Evolutionary conservation across 1,140 invertebrate genomes (phyloP), one percentile per base, ranked within the genome.

Genomic region (Euura lappo): DNA sequence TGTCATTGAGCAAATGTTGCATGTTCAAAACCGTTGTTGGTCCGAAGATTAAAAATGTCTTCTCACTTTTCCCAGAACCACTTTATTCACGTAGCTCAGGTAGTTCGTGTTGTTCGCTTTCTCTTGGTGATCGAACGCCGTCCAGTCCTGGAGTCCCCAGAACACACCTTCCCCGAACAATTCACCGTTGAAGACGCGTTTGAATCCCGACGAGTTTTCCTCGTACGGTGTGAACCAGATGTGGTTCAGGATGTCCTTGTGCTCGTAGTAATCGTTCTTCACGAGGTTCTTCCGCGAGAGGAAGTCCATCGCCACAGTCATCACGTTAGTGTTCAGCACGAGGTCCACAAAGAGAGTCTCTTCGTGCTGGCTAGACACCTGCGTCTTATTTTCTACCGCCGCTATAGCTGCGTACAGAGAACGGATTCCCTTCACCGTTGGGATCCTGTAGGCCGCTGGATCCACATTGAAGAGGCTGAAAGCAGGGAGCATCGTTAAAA

Each of bases 151-250:
- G 68, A 96, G 88, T 11, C 96, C 96, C 77, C 90, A 89, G 69
- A 97, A 90, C 77, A 92, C 90, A 4, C 73, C 28, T 0, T 46
- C 90, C 88, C 77, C 91, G 90, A 84, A 94, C 1, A 94, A 89
- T 89, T 97, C 96, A 2, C 94, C 94, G 0, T 96, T 87, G 81
- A 97, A 97, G n/a, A 95, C 90, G 79, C 97, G 94, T 85, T 97
- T 96, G 80, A 97, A 96, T 2, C 93, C 95, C 43, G 93, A 95
- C 51, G 94, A 95, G 2, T 93, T 91, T 2, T 95, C 89, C 2
- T 94, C 91, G 78, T 96, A 96, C 75, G 93, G 87, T 3, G 89
- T 92, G 79, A 96, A 95, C 94, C 94, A 96, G 68, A 96, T 90
- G 71, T 93, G 90, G 76, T 92, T 91, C 7, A 97, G 82, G 42